phyloP scores from a whole-genome alignment of 2,797 vertebrate species.

The Loriculus beryllinus region DNA sequence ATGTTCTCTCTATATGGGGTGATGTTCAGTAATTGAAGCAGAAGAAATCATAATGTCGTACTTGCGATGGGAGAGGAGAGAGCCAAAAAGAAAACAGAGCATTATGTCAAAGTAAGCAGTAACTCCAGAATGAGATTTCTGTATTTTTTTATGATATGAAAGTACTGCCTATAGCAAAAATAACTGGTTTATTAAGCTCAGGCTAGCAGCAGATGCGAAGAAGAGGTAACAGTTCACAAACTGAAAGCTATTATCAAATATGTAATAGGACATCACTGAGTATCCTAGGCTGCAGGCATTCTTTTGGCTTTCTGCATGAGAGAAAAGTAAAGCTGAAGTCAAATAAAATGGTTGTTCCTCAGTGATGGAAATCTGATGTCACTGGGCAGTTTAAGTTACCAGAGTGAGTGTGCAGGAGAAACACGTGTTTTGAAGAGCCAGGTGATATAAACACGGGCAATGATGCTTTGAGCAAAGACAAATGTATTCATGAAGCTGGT shows the following conservation, averaged over 20 bases:
- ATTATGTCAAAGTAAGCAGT: neutral
- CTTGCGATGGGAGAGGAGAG: neutral
- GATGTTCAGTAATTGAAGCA: neutral
- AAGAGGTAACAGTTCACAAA: neutral
- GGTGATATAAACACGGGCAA: neutral
- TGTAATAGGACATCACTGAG: neutral
- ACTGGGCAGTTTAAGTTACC: neutral
- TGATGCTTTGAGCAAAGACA: slow-evolving; percentile 26
- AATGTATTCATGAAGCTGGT: slow-evolving; percentile 26
- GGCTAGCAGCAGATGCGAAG: neutral
- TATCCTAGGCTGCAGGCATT: neutral
- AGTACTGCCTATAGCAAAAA: neutral
- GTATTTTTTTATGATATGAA: neutral
- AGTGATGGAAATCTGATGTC: neutral
- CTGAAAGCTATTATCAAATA: neutral
- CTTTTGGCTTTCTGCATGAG: neutral
- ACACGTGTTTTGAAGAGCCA: neutral
- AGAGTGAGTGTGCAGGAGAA: neutral
- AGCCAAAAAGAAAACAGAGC: neutral
- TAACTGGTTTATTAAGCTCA: slow-evolving; percentile 1
- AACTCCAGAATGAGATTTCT: slow-evolving; percentile 15
- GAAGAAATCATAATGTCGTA: neutral
- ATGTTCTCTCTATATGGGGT: neutral
- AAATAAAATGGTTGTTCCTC: neutral
- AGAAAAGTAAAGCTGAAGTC: neutral